phyloP scores from a whole-genome alignment of 2,888 invertebrate species.

The Lycocerus yunnanus region DNA sequence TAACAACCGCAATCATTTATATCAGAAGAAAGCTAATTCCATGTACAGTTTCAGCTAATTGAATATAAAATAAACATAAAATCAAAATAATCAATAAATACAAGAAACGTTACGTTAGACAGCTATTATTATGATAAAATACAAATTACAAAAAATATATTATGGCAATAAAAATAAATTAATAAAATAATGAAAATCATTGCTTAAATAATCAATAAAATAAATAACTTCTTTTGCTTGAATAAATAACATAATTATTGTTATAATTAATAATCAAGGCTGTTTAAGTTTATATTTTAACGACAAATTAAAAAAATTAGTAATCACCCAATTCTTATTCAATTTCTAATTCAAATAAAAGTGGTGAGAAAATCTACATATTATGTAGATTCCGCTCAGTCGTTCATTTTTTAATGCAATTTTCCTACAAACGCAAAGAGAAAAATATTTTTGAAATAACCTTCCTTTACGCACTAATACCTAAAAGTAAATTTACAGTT shows the following conservation, averaged over 20 bases:
- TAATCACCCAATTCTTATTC: background rate
- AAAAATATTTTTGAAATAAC: too few species aligned
- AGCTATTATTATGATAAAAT: background rate
- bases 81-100: background rate
- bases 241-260: background rate
- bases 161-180: background rate
- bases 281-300: background rate
- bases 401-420: too few species aligned
- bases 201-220: background rate
- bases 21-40: too few species aligned
- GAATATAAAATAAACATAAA: too few species aligned
- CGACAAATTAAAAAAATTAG: background rate
- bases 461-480: too few species aligned
- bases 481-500: too few species aligned
- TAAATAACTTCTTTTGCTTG: background rate
- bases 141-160: background rate
- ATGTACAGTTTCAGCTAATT: too few species aligned
- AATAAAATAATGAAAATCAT: background rate
- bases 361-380: too few species aligned
- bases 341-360: background rate
- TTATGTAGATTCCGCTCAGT: too few species aligned
- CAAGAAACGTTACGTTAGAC: background rate
- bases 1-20: too few species aligned
- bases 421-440: too few species aligned
- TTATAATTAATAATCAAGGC: background rate